phyloP scores from a whole-genome alignment of 2,113 vertebrate species.

The Struthio camelus region DNA sequence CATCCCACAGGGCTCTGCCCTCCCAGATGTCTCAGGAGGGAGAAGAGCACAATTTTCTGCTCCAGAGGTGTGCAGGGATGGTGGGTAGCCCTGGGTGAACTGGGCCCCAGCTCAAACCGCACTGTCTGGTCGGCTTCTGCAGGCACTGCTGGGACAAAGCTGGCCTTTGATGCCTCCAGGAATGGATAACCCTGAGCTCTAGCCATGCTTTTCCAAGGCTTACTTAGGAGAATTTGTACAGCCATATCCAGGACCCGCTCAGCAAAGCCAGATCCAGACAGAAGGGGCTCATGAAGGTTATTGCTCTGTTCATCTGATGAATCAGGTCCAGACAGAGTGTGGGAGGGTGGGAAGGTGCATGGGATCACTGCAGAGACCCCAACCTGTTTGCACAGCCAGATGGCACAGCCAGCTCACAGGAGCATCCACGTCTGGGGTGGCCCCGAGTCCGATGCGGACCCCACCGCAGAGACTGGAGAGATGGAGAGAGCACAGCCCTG shows the following conservation, averaged over 20 bases:
- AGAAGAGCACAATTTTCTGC: no score
- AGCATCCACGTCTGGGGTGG: neutral
- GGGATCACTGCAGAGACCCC: neutral
- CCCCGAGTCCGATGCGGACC: rapidly evolving
- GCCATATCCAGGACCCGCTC: no score
- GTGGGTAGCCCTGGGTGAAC: no score
- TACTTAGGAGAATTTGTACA: neutral
- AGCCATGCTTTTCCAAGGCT: neutral
- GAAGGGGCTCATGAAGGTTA: neutral
- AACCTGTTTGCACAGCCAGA: neutral
- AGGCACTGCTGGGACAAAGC: neutral
- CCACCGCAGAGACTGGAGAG: no score
- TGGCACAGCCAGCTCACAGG: neutral
- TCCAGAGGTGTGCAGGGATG: no score
- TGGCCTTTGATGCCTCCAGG: no score
- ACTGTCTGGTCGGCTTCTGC: neutral
- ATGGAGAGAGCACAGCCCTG: neutral
- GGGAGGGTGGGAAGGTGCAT: rapidly evolving
- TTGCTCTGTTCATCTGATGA: neutral
- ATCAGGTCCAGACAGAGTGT: neutral
- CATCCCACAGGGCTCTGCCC: no score
- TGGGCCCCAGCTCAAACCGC: no score
- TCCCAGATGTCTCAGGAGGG: no score
- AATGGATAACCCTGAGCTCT: neutral
- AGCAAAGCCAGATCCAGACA: neutral